Evolutionary conservation across 2,797 vertebrate species (phyloP), one percentile per base, ranked within the genome.

Genomic region (Dicrostonyx torquatus): DNA sequence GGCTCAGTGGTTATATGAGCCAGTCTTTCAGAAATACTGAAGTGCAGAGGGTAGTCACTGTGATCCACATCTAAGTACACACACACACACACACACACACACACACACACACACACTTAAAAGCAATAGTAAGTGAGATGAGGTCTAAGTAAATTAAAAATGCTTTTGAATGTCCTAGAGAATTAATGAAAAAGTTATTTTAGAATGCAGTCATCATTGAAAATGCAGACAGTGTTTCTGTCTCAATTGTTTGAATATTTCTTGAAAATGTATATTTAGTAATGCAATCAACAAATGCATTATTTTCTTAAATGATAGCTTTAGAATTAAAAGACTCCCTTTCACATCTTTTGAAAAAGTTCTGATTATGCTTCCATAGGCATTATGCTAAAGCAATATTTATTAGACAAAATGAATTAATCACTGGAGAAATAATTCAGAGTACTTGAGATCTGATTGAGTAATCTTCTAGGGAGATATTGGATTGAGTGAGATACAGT

Each of bases 381-480:
- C 72, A 85, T 93, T 91, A 93, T 93, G 18, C n/a, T 60, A 87
- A 94, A 90, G 68, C 58, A 91, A 85, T 91, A 80, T 93, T 95
- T 95, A 90, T 94, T 87, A 93, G 89, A 48, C 24, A 85, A 87
- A 94, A 96, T 95, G 73, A 95, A 91, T 93, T 95, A 96, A 92
- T 95, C 79, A 86, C 78, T 88, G 55, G 26, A 92, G 76, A 94
- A 94, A 96, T 93, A 85, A 89, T 84, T 94, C 95, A 93, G 29
- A 22, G 29, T 96, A 68, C 92, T 96, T 94, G 87, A 97, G 77
- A 60, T 60, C 72, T 95, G 92, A 96, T 84, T 95, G 77, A 95
- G 86, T 70, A 89, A 95, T 92, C 86, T 94, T 95, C 86, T 43
- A 87, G 58, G 58, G 70, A 89, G 62, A 91, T 87, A 80, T 87